Evolutionary conservation across 2,113 vertebrate species (phyloP).

Genomic region (Amazona guildingii): DNA sequence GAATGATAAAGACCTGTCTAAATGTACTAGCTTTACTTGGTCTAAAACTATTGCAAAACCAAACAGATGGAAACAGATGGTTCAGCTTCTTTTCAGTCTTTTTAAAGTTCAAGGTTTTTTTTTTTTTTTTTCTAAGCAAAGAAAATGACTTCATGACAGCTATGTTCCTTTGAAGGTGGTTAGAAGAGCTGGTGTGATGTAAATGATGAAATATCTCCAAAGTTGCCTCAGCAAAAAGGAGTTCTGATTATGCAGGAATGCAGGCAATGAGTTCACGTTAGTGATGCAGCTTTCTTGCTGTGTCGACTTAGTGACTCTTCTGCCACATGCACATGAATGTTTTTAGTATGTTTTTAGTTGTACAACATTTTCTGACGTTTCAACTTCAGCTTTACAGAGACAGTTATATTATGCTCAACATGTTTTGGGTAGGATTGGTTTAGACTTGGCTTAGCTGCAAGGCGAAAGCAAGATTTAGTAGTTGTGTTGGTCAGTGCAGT

Average conservation of each 20-base stretch:
- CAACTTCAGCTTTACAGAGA: neutral
- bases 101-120: neutral
- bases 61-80: neutral
- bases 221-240: slow-evolving; percentile 47
- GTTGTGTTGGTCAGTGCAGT: neutral
- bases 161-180: neutral
- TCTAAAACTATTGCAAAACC: neutral
- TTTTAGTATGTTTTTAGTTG: neutral
- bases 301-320: neutral
- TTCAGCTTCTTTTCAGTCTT: neutral
- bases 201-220: slow-evolving; percentile 4
- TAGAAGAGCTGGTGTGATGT: neutral
- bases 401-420: neutral
- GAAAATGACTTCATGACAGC: neutral
- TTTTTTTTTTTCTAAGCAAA: neutral
- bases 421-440: neutral
- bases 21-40: neutral
- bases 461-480: neutral
- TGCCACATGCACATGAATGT: neutral
- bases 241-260: slow-evolving; percentile 32
- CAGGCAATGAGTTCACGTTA: neutral
- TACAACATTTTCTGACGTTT: neutral
- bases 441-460: neutral
- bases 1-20: neutral
- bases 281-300: neutral